Evolutionary conservation across 2,888 invertebrate genomes (phyloP).

Genomic region (Microplitis deprimator): DNA sequence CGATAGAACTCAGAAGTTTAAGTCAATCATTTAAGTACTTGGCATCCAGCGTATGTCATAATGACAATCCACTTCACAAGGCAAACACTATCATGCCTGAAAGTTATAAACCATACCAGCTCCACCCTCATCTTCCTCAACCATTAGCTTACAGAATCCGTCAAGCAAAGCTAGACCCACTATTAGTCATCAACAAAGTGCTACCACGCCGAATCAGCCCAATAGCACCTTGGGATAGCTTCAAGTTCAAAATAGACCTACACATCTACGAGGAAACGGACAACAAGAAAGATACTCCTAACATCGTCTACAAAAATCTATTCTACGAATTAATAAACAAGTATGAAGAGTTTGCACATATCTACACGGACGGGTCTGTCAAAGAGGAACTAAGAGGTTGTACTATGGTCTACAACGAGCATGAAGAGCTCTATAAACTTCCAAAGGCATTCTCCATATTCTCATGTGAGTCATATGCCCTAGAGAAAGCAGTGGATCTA

Average conservation of each 20-base stretch:
- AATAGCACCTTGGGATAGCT: background rate
- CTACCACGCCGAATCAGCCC: constrained; percentile 9
- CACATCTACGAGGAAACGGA: background rate
- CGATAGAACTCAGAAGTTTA: constrained; percentile 29
- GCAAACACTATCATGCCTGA: constrained; percentile 9
- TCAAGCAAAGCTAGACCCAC: background rate
- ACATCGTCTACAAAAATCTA: background rate
- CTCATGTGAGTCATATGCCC: too few relatives aligned
- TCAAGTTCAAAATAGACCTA: background rate
- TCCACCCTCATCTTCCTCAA: background rate
- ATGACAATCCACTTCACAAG: background rate
- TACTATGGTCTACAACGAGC: background rate
- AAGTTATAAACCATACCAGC: background rate
- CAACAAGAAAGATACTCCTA: background rate
- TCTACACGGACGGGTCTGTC: constrained; percentile 8
- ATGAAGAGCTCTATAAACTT: too few relatives aligned
- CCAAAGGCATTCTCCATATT: too few relatives aligned
- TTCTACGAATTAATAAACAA: background rate
- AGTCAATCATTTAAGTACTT: too few relatives aligned
- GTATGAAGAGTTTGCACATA: background rate
- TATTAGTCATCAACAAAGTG: background rate
- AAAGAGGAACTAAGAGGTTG: background rate
- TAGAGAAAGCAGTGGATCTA: too few relatives aligned
- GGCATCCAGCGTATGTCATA: too few relatives aligned
- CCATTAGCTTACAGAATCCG: background rate